These are phyloP conservation scores for Monochamus saltuarius DNA, from an alignment of 1,140 invertebrate genomes.

Conservation along the genomic window DNA sequence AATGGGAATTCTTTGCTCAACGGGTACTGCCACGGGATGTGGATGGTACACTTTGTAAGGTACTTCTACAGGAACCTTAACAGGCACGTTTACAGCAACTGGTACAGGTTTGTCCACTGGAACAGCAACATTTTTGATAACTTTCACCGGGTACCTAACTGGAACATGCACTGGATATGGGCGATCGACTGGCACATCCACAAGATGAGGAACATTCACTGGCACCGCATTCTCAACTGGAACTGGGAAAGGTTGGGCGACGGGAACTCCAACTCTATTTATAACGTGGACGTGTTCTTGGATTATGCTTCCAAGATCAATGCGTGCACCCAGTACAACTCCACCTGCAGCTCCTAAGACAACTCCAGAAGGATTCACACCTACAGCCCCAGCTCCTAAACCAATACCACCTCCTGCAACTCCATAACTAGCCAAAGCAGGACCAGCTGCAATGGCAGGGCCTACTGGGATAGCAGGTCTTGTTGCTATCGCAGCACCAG, in stretches of 20 bases:
- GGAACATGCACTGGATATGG: slow-evolving; percentile 52
- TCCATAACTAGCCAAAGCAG: not conserved
- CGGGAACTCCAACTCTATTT: slow-evolving; percentile 37
- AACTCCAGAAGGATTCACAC: not conserved
- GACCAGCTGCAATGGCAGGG: too few species aligned
- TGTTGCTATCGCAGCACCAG: too few species aligned
- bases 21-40: slow-evolving; percentile 56
- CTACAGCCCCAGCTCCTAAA: slow-evolving; percentile 18
- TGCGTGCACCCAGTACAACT: slow-evolving; percentile 23
- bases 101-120: slow-evolving; percentile 38
- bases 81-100: slow-evolving; percentile 38
- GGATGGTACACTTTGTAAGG: slow-evolving; percentile 54
- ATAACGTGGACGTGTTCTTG: slow-evolving; percentile 39
- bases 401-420: slow-evolving; percentile 19
- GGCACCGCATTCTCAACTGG: slow-evolving; percentile 37
- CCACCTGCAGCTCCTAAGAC: not conserved
- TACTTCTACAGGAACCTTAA: slow-evolving; percentile 36
- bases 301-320: slow-evolving; percentile 34
- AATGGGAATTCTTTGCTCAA: slow-evolving; percentile 36
- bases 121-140: slow-evolving; percentile 52
- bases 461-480: too few species aligned
- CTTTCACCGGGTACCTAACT: slow-evolving; percentile 55
- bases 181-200: slow-evolving; percentile 46
- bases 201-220: slow-evolving; percentile 43
- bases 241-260: slow-evolving; percentile 37